Conservation (phyloP, 2,113 vertebrate species). For the Macaca mulatta region DNA sequence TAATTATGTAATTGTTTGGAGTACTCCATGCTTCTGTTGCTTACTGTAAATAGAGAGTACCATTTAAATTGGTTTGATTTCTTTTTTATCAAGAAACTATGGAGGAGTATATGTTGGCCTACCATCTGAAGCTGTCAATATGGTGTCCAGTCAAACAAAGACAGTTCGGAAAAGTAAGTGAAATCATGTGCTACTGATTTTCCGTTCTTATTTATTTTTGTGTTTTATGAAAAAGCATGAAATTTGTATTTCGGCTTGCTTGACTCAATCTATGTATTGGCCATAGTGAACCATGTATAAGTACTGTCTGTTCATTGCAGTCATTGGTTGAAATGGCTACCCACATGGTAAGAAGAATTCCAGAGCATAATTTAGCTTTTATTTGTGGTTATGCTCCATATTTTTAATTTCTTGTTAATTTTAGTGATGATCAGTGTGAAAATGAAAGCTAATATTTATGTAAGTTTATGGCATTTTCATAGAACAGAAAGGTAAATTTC, state of each 20-base stretch:
- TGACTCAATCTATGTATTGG: not conserved
- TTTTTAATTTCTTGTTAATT: conserved; percentile 2
- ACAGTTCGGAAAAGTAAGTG: conserved; percentile 89
- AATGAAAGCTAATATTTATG: conserved; percentile 1
- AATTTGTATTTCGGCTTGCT: conserved; percentile 30
- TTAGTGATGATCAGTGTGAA: not conserved
- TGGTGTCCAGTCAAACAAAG: conserved; percentile 90
- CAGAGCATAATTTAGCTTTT: conserved; percentile 42
- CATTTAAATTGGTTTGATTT: not conserved
- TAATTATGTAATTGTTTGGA: not conserved
- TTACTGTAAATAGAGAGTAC: not conserved
- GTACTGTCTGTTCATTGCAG: not conserved
- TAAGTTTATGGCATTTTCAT: not conserved
- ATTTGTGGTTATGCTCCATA: not conserved
- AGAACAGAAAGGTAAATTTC: conserved; percentile 60
- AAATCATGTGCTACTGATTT: not conserved
- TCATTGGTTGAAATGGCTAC: conserved; percentile 38
- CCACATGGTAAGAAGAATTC: not conserved
- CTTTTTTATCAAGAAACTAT: conserved; percentile 89
- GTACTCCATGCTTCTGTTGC: rapidly evolving
- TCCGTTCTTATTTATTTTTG: not conserved
- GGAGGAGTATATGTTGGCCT: conserved; percentile 96
- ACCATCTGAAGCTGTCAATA: conserved; percentile 87
- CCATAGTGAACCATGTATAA: conserved; percentile 25
- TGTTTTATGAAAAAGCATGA: not conserved